These are phyloP conservation scores for Palloptera scutellata DNA, from an alignment of 2,888 invertebrate species.

Conservation along the genomic window DNA sequence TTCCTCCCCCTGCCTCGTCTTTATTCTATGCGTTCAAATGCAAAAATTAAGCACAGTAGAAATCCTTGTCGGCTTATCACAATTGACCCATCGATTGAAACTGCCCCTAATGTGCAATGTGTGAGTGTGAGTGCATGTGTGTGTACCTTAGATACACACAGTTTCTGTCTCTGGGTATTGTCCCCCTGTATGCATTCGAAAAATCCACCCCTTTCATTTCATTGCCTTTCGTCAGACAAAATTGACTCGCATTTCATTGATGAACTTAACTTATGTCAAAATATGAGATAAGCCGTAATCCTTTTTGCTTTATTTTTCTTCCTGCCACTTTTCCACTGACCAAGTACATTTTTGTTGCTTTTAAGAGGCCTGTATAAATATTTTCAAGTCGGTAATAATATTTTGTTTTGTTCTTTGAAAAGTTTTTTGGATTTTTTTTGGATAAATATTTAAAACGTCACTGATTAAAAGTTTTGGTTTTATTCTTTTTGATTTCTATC, in stretches of 20 bases:
- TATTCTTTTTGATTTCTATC: too few species aligned
- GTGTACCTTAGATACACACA: background rate
- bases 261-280: constrained; percentile 48
- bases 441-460: too few species aligned
- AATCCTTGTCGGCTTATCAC: constrained; percentile 20
- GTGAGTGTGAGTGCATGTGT: constrained; percentile 13
- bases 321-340: background rate
- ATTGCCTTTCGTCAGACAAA: constrained; percentile 6
- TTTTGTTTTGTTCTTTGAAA: too few species aligned
- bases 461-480: too few species aligned
- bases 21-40: too few species aligned
- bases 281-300: constrained; percentile 41
- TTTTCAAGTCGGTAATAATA: too few species aligned
- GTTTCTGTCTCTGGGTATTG: constrained; percentile 9
- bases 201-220: constrained; percentile 17
- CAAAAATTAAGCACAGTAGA: too few species aligned
- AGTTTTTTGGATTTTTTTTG: too few species aligned
- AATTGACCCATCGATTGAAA: constrained; percentile 22
- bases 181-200: background rate
- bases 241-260: constrained; percentile 42
- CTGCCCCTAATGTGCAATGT: background rate
- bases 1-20: too few species aligned
- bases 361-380: background rate
- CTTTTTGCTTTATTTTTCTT: constrained; percentile 21
- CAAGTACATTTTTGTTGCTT: constrained; percentile 8